Base-by-base conservation (phyloP, 2,113 vertebrate genomes). In the Neopipo cinnamomea region DNA sequence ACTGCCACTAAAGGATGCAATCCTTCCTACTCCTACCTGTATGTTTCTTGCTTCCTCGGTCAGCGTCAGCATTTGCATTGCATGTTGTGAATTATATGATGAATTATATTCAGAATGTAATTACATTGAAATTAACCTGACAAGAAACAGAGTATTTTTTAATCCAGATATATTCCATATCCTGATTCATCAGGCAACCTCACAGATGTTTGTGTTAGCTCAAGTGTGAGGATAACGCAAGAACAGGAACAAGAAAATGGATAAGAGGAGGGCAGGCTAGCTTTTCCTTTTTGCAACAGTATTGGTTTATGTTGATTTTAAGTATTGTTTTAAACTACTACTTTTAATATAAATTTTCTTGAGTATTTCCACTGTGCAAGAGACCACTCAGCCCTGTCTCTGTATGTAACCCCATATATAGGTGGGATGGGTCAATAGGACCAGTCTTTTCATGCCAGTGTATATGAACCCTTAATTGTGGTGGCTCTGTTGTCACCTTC, bases 21-120 rank as follows among this genome's bases (percentile, higher is more conserved):
- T 63, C 8, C 30, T 81, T 71, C 47, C 62, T 52, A 4, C 44
- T 85, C 14, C 49, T 76, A 17, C 24, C 53, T 73, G 5, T 27
- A 25, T 63, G 18, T 83, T 83, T 85, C 73, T 68, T 88, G 61
- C 41, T 85, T 91, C 30, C 31, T 90, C 76, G 28, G 37, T 88
- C 46, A 88, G 24, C 41, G 30, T n/a, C 42, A 85, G 52, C 30
- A 47, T 93, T 91, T 76, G 20, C 58, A 68, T 50, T 79, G 37
- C 87, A 20, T 61, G 10, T 63, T 68, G 30, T 82, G 53, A 88
- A 41, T 59, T 67, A 71, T 21, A 33, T 59, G 52, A 56, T 85
- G 80, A 91, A 85, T 85, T 85, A 55, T 27, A 65, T 31, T 85
- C 66, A 68, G 58, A 85, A 90, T 91, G 88, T 88, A 87, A 71